Percentiles rank a stretch among this genome's conserved stretches.
These are phyloP conservation scores for Burhinus oedicnemus DNA, from an alignment of 2,113 vertebrate genomes.

Conservation along the genomic window DNA sequence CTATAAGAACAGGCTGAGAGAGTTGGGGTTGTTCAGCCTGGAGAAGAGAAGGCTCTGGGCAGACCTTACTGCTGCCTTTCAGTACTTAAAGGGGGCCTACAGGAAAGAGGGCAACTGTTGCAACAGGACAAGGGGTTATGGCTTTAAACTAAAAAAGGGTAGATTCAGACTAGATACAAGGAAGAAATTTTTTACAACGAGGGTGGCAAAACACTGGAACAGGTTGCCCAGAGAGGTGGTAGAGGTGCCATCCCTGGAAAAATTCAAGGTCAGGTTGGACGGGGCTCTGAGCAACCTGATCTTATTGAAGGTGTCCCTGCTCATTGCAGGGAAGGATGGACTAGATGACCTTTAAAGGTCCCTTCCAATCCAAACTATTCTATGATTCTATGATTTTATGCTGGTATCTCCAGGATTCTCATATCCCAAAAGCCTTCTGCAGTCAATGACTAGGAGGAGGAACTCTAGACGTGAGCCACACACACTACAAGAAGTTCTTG, in stretches of 20 bases:
- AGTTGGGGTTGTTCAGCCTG: background rate
- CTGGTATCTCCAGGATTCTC: background rate
- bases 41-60: background rate
- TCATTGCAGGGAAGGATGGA: background rate
- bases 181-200: background rate
- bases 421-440: background rate
- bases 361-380: background rate
- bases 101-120: background rate
- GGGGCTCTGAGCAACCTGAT: background rate
- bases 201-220: background rate
- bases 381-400: background rate
- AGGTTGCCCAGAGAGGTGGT: background rate
- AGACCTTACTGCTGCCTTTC: background rate
- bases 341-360: background rate
- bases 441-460: background rate
- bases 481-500: background rate
- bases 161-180: background rate
- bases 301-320: background rate
- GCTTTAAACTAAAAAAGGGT: background rate
- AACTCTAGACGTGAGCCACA: background rate
- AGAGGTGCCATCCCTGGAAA: background rate
- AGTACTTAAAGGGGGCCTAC: background rate
- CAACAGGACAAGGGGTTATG: background rate
- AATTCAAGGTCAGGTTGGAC: background rate
- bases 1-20: background rate